These are phyloP conservation scores for Conistra vaccinii DNA, from an alignment of 2,888 invertebrate genomes.

Conservation along the genomic window DNA sequence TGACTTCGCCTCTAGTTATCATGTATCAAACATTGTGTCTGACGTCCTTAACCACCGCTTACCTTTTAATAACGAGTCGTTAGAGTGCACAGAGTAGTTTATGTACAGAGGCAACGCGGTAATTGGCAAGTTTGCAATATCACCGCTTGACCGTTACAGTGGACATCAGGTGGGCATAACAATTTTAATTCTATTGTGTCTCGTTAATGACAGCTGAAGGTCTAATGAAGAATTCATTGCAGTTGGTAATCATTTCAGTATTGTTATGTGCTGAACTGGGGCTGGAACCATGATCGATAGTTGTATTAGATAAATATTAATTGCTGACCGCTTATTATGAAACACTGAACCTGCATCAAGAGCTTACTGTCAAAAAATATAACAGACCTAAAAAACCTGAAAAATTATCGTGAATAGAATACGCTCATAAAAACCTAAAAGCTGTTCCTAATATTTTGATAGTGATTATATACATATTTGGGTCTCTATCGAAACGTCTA, in stretches of 20 bases:
- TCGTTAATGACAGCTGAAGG: too few relatives aligned
- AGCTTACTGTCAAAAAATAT: background rate
- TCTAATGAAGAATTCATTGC: background rate
- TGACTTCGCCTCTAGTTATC: conserved; percentile 87
- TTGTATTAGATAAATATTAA: too few relatives aligned
- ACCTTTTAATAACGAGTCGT: conserved; percentile 85
- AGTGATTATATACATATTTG: conserved; percentile 15
- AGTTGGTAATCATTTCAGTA: background rate
- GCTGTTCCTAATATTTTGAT: background rate
- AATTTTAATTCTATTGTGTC: too few relatives aligned
- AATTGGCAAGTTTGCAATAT: conserved; percentile 20
- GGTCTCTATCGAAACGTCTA: conserved; percentile 6
- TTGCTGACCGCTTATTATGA: background rate
- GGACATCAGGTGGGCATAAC: too few relatives aligned
- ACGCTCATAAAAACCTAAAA: background rate
- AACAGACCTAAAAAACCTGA: background rate
- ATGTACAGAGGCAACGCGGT: conserved; percentile 42
- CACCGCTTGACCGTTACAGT: too few relatives aligned
- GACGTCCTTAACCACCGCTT: conserved; percentile 80
- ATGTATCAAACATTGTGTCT: conserved; percentile 84
- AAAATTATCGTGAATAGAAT: too few relatives aligned
- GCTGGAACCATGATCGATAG: background rate
- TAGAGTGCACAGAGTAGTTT: conserved; percentile 79
- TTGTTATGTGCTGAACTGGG: background rate
- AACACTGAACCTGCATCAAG: background rate